These are phyloP conservation scores for Chiroxiphia lanceolata DNA, from an alignment of 2,797 vertebrate genomes.

Conservation along the genomic window DNA sequence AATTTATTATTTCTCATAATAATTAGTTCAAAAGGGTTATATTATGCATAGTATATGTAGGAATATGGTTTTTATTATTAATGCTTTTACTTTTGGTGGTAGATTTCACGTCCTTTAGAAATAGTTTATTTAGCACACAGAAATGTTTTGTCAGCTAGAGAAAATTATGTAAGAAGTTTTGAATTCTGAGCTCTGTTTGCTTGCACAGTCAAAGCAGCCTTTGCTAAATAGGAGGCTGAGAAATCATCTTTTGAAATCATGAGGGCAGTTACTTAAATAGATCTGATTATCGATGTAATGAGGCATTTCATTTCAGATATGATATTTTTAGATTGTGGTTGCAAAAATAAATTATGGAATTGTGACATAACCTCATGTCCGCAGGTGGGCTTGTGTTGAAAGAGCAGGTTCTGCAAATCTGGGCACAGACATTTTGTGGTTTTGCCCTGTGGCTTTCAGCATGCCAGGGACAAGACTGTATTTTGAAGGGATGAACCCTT, in stretches of 20 bases:
- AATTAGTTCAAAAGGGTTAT: background rate
- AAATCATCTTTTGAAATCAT: background rate
- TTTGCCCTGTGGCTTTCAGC: background rate
- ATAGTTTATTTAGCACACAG: background rate
- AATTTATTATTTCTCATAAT: background rate
- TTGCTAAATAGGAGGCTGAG: background rate
- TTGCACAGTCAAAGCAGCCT: background rate
- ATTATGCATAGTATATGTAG: background rate
- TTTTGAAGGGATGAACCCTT: background rate
- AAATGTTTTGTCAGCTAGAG: background rate
- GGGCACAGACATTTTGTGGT: background rate
- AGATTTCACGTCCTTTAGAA: background rate
- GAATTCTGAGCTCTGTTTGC: background rate
- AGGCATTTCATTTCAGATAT: background rate
- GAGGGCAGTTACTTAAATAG: background rate
- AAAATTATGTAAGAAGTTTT: background rate
- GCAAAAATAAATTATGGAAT: background rate
- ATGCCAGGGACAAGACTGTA: background rate
- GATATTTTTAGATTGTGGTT: background rate
- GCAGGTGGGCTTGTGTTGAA: background rate
- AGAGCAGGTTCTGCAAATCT: background rate
- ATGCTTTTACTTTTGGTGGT: background rate
- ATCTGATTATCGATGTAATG: background rate
- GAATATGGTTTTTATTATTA: background rate
- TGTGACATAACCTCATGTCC: background rate